Base-by-base conservation (phyloP, 2,113 vertebrate genomes). In the Orientallactaga bullata region DNA sequence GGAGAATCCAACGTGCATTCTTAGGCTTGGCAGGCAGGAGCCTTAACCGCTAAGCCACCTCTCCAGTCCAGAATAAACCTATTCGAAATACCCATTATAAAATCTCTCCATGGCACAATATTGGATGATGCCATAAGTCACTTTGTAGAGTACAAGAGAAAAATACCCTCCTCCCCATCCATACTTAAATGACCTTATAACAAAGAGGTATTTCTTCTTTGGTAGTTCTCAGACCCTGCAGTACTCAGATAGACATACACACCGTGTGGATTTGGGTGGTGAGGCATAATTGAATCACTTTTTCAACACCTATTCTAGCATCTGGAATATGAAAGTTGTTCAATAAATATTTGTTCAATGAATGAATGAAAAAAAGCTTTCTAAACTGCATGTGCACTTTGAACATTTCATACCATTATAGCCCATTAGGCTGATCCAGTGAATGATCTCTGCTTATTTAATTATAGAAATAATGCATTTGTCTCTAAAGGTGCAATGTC, bases 361-460 rank as follows among this genome's bases (percentile, higher is more conserved):
- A 58, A 37, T 65, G 24, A 89, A 74, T 61, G 37, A 90, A 51
- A 47, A 81, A 88, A 74, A 24, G 58, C 65, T 79, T 24, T 39
- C 28, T 26, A 51, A 61, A 81, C 11, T 1, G 4, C 26, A 9
- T 42, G 21, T 35, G 26, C 28, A 18, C 51, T 7, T 0, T 13
- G 72, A 71, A 51, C 42, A 2, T 24, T 77, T 87, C 51, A 39
- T 24, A 35, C 65, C 60, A 28, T 77, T 68, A 37, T 1, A 93
- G 58, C n/a, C 35, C 2, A 7, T 68, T 5, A 72, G 30, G 8
- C 55, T 74, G 60, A 91, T 83, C 60, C 66, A 74, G 32, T 73
- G 51, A 92, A 83, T 78, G 37, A 47, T 63, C 20, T 72, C 66
- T 87, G 28, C 66, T 90, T 92, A 77, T 90, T 93, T 95, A 92